Evolutionary conservation across 1,140 invertebrate species (phyloP), one percentile per base, ranked within the genome.

Genomic region (Drosophila rhopaloa): DNA sequence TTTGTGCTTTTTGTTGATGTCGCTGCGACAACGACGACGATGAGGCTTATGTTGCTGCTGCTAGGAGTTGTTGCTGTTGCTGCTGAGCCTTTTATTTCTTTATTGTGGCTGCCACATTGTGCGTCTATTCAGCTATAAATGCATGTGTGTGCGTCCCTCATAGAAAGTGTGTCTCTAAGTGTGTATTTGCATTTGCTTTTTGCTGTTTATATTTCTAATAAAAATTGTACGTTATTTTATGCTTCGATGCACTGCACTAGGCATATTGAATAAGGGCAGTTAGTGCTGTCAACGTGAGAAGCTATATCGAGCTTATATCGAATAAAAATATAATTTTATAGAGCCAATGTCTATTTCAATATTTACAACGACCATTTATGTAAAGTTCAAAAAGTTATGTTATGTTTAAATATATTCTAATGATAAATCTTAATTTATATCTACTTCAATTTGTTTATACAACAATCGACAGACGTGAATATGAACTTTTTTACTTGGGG

Each of bases 181-280:
- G 32, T 35, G 60, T 38, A 50, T 40, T 54, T 78, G 54, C 73
- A 66, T 78, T 81, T 78, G 57, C 60, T 66, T 82, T 70, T 50
- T 70, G 76, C 83, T 86, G 79, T 86, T 86, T 86, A 88, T 86
- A 86, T 79, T 86, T 88, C 83, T 88, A 89, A 86, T 86, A 88
- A 88, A 88, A 86, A 83, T 88, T 76, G 48, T 83, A 83, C 83
- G 76, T 86, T 78, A 88, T 83, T 88, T 86, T 79, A 76, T 82
- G 83, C 76, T 66, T 71, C 83, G 63, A 88, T 86, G 83, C 83
- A 68, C 66, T 78, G 47, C 67, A 67, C 60, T 48, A 77, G 79
- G 55, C 66, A 56, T 47, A 57, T 58, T 50, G 41, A 37, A 53
- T 24, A 61, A 37, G 13, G n/a, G 27, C 37, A 37, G 35, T 24